phyloP scores from a whole-genome alignment of 2,797 vertebrate species.

The Trachops cirrhosus region DNA sequence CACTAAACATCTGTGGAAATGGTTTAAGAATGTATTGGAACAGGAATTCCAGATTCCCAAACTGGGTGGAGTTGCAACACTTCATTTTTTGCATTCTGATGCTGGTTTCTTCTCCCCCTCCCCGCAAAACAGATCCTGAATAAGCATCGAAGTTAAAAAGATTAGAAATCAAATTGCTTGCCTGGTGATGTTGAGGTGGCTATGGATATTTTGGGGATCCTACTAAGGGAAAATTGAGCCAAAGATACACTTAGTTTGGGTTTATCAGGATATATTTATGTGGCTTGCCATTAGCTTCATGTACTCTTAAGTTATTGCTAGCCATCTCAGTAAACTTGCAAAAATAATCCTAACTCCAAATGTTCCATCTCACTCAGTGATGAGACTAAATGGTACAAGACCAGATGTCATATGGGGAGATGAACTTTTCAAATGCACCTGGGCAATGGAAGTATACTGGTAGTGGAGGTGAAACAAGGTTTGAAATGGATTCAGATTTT shows the following conservation, averaged over 20 bases:
- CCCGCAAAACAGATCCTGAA: background rate
- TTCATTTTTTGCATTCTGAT: slow-evolving; percentile 32
- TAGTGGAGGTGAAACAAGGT: background rate
- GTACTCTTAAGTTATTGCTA: background rate
- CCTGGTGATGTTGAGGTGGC: background rate
- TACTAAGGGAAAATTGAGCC: background rate
- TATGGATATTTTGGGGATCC: background rate
- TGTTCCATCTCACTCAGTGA: background rate
- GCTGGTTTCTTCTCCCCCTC: background rate
- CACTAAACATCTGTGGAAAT: slow-evolving; percentile 5
- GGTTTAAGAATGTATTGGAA: background rate
- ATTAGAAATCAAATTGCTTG: background rate
- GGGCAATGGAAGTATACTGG: background rate
- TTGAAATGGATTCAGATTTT: background rate
- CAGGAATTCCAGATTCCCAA: slow-evolving; percentile 39
- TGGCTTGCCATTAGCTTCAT: background rate
- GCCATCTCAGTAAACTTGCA: background rate
- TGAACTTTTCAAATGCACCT: background rate
- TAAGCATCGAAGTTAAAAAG: background rate
- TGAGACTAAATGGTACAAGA: background rate
- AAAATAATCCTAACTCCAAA: background rate
- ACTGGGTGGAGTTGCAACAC: background rate
- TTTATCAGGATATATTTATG: background rate
- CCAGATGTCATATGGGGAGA: background rate
- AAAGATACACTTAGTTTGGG: background rate